phyloP scores from a whole-genome alignment of 2,113 vertebrate species.

The Sitta europaea region DNA sequence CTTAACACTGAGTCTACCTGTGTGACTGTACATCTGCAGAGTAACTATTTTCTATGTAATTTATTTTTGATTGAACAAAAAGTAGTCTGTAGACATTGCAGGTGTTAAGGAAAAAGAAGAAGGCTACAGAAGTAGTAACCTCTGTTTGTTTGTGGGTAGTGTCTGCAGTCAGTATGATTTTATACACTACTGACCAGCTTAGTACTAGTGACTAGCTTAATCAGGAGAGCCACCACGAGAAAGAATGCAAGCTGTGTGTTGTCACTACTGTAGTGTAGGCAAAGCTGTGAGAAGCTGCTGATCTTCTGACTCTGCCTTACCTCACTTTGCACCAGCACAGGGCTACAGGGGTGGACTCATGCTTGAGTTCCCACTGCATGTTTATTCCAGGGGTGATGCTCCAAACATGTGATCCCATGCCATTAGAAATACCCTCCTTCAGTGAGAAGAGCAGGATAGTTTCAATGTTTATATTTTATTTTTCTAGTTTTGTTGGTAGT shows the following conservation, averaged over 20 bases:
- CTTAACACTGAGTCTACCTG: background rate
- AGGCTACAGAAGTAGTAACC: background rate
- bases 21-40: background rate
- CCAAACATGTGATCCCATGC: background rate
- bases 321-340: background rate
- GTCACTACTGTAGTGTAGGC: background rate
- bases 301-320: background rate
- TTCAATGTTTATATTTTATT: background rate
- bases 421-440: background rate
- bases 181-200: background rate
- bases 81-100: background rate
- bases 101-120: background rate
- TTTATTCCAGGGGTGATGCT: background rate
- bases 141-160: background rate
- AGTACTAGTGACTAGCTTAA: background rate
- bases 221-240: background rate
- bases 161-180: background rate
- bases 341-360: background rate
- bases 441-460: background rate
- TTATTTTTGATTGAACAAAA: background rate
- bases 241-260: background rate
- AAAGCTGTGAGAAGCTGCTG: background rate
- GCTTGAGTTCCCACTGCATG: background rate
- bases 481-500: background rate
- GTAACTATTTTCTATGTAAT: background rate